phyloP scores from a whole-genome alignment of 2,113 vertebrate genomes.

The Stegostoma tigrinum region DNA sequence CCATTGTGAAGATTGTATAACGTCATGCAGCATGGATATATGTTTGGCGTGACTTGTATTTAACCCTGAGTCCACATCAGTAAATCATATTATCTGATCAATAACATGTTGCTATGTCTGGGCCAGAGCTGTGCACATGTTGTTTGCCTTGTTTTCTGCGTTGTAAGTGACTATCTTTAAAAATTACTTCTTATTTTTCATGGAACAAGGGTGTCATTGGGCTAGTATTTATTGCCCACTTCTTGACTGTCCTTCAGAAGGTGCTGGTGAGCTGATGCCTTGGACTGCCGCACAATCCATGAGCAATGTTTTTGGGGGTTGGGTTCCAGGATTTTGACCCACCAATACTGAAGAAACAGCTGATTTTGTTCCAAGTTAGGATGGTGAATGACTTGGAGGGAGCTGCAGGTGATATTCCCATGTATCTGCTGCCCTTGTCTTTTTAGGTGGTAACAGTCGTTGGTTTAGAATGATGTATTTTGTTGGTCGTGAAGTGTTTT shows the following conservation, averaged over 20 bases:
- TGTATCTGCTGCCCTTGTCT: too few relatives aligned
- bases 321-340: neutral
- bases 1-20: too few relatives aligned
- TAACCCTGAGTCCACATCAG: neutral
- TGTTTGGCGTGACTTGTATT: neutral
- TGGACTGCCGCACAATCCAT: neutral
- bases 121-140: neutral
- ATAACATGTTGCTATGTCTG: neutral
- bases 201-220: neutral
- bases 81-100: neutral
- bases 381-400: neutral
- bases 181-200: neutral
- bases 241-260: neutral
- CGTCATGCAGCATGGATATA: too few relatives aligned
- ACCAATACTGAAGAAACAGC: neutral
- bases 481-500: neutral
- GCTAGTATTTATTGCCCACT: neutral
- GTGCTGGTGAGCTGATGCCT: neutral
- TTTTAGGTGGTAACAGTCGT: too few relatives aligned
- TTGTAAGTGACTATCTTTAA: neutral
- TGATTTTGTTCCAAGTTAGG: neutral
- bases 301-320: neutral
- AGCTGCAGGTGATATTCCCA: too few relatives aligned
- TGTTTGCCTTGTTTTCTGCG: neutral
- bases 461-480: neutral